These are phyloP conservation scores for Osmoderma eremita DNA, from an alignment of 2,888 invertebrate genomes.

Conservation along the genomic window DNA sequence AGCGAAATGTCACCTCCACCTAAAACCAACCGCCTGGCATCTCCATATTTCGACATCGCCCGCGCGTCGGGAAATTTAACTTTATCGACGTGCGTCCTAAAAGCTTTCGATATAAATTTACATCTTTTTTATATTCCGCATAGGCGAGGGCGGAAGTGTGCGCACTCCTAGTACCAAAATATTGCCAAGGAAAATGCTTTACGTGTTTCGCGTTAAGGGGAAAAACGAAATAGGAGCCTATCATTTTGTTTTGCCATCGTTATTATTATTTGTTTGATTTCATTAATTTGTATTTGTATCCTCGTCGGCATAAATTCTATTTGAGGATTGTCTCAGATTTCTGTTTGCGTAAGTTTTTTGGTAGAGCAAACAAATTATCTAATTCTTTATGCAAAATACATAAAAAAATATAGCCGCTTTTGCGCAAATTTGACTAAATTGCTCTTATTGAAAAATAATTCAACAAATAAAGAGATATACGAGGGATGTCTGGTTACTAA, in stretches of 20 bases:
- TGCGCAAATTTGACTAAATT: too few relatives aligned
- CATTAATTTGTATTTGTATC: constrained; percentile 8
- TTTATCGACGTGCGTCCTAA: constrained; percentile 29
- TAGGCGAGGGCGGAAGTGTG: constrained; percentile 8
- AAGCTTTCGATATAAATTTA: constrained; percentile 37
- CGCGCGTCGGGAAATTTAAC: constrained; percentile 23
- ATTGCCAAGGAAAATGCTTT: constrained; percentile 6
- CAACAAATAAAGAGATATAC: too few relatives aligned
- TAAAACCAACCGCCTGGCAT: constrained; percentile 7
- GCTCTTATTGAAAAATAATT: too few relatives aligned
- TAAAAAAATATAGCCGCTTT: too few relatives aligned
- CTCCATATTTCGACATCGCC: constrained; percentile 16
- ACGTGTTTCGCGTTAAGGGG: constrained; percentile 3
- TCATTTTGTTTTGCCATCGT: constrained; percentile 16
- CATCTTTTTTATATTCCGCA: constrained; percentile 34
- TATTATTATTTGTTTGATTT: constrained; percentile 29
- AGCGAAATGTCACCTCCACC: constrained; percentile 4
- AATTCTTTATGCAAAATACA: too few relatives aligned
- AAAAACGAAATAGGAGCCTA: constrained; percentile 7
- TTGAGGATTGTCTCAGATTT: neutral
- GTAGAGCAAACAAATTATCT: too few relatives aligned
- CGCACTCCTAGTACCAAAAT: constrained; percentile 9
- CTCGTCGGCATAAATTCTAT: constrained; percentile 13
- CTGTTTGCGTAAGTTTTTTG: too few relatives aligned
- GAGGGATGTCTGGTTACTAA: too few relatives aligned